Conservation (phyloP, 2,888 invertebrate genomes). For the Diabrotica balteata region DNA sequence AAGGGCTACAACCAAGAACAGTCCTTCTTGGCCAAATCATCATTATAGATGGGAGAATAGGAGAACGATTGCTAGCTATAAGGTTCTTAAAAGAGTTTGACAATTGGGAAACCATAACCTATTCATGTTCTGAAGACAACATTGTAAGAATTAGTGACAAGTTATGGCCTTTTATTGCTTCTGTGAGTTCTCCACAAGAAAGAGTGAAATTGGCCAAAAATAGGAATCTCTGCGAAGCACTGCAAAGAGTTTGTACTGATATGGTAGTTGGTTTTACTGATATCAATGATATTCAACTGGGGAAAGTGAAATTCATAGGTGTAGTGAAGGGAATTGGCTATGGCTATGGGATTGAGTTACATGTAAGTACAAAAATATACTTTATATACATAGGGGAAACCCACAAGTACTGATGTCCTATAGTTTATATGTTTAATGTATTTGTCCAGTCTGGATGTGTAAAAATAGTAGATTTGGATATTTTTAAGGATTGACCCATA, state of each 20-base stretch:
- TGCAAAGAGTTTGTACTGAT: slow-evolving; percentile 56
- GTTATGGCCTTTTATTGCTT: slow-evolving; percentile 64
- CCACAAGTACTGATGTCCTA: too few species aligned
- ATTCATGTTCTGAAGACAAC: slow-evolving; percentile 48
- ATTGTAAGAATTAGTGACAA: slow-evolving; percentile 53
- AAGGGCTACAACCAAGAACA: slow-evolving; percentile 48
- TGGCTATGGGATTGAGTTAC: slow-evolving; percentile 66
- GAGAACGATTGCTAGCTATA: slow-evolving; percentile 45
- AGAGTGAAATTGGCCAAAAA: slow-evolving; percentile 62
- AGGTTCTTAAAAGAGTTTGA: slow-evolving; percentile 53
- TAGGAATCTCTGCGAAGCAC: slow-evolving; percentile 59
- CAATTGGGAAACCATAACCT: slow-evolving; percentile 55
- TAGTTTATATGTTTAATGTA: too few species aligned
- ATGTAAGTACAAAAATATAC: slow-evolving; percentile 59
- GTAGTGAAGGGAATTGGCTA: slow-evolving; percentile 64
- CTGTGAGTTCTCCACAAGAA: slow-evolving; percentile 63
- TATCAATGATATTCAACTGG: slow-evolving; percentile 51
- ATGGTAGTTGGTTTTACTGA: slow-evolving; percentile 58
- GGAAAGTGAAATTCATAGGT: slow-evolving; percentile 65
- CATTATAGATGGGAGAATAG: slow-evolving; percentile 50
- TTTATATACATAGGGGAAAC: not conserved
- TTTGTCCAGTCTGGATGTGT: too few species aligned
- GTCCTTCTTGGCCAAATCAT: slow-evolving; percentile 56
- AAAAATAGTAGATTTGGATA: too few species aligned
- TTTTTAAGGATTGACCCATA: too few species aligned